A percentile compares a stretch with the other conserved stretches of the same genome.
phyloP scores from a whole-genome alignment of 2,797 vertebrate genomes.

The Coreius guichenoti region DNA sequence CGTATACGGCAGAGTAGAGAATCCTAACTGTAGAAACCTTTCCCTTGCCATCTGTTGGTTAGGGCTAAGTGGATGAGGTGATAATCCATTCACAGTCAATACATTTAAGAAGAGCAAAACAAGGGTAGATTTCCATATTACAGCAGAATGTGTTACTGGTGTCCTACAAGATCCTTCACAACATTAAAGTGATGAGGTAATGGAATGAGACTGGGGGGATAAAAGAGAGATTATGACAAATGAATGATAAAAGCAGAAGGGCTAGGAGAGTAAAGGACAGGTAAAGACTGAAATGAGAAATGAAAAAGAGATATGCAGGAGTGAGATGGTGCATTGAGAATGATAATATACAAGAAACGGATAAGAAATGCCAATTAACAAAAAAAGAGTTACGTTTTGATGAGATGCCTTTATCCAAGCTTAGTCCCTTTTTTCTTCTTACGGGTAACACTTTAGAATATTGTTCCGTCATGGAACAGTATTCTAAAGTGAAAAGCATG shows the following conservation, averaged over 20 bases:
- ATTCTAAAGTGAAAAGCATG: background rate
- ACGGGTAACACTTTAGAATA: background rate
- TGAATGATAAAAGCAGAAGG: background rate
- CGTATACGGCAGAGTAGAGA: slow-evolving; percentile 30
- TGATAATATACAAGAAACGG: background rate
- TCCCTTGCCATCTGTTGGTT: slow-evolving; percentile 56
- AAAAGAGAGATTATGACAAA: slow-evolving; percentile 24
- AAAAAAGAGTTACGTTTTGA: slow-evolving; percentile 35
- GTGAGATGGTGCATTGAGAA: slow-evolving; percentile 5
- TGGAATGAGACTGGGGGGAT: slow-evolving; percentile 12
- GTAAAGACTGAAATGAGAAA: background rate
- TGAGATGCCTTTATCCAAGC: slow-evolving; percentile 68
- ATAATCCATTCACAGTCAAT: slow-evolving; percentile 53
- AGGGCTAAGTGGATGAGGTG: slow-evolving; percentile 58
- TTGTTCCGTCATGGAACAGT: background rate
- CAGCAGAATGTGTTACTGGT: slow-evolving; percentile 40
- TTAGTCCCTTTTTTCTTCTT: slow-evolving; percentile 55
- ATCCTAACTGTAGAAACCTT: slow-evolving; percentile 49
- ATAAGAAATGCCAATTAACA: slow-evolving; percentile 32
- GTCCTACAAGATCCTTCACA: slow-evolving; percentile 34
- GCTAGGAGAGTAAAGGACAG: background rate
- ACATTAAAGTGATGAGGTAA: slow-evolving; percentile 6
- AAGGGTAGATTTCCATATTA: slow-evolving; percentile 31
- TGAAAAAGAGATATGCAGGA: background rate
- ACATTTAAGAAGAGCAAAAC: slow-evolving; percentile 50